These are phyloP conservation scores for Drosophila tripunctata DNA, from an alignment of 2,888 invertebrate genomes.

Conservation along the genomic window DNA sequence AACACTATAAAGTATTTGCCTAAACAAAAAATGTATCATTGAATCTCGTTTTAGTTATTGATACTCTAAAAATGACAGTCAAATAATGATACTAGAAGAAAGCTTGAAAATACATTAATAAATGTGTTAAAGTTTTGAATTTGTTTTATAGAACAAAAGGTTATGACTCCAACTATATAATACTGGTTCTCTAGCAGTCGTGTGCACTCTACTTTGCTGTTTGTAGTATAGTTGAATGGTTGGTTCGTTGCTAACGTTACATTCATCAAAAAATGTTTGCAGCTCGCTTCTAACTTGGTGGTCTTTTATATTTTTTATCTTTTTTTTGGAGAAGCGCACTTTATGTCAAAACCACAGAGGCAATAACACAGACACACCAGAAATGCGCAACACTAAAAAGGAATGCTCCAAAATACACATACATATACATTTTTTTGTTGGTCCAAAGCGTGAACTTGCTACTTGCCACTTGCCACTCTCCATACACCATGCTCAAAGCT, in stretches of 20 bases:
- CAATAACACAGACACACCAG: slow-evolving; percentile 47
- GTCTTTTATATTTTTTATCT: too few species aligned
- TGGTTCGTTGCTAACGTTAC: slow-evolving; percentile 52
- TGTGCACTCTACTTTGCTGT: slow-evolving; percentile 10
- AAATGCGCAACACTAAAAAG: slow-evolving; percentile 47
- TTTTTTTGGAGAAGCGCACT: slow-evolving; percentile 76
- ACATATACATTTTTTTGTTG: slow-evolving; percentile 20
- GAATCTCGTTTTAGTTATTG: too few species aligned
- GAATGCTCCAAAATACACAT: slow-evolving; percentile 42
- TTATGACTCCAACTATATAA: too few species aligned
- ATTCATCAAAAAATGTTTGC: slow-evolving; percentile 74
- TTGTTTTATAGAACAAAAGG: too few species aligned
- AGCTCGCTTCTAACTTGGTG: slow-evolving; percentile 70
- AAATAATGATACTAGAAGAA: too few species aligned
- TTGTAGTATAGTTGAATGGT: slow-evolving; percentile 23
- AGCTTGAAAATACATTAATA: too few species aligned
- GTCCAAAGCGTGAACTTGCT: slow-evolving; percentile 23
- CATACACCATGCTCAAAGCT: neutral
- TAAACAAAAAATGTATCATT: too few species aligned
- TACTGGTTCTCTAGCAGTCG: neutral
- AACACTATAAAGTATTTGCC: too few species aligned
- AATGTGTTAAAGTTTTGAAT: too few species aligned
- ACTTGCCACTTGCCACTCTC: slow-evolving; percentile 20
- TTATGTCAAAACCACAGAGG: slow-evolving; percentile 76
- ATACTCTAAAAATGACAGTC: too few species aligned